Conservation (phyloP, 2,797 vertebrate genomes). For the Adrianichthys oophorus region DNA sequence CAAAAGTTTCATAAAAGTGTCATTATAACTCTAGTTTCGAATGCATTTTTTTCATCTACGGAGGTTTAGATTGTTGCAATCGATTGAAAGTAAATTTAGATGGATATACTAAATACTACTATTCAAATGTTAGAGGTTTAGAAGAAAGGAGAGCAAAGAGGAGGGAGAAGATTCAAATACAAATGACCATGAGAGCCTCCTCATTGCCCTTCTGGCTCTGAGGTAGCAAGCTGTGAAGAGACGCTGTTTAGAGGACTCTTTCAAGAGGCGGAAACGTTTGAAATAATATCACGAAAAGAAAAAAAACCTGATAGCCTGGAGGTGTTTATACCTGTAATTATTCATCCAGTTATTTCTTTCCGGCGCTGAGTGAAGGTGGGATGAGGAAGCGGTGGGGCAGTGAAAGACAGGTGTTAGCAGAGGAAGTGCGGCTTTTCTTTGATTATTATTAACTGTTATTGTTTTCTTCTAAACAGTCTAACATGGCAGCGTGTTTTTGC, state of each 20-base stretch:
- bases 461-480: background rate
- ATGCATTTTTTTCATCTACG: too few species aligned
- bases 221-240: constrained; percentile 62
- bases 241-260: constrained; percentile 50
- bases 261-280: constrained; percentile 63
- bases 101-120: constrained; percentile 29
- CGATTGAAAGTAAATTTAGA: constrained; percentile 36
- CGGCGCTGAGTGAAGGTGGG: constrained; percentile 35
- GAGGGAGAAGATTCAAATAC: constrained; percentile 62
- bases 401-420: constrained; percentile 67
- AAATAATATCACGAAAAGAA: constrained; percentile 58
- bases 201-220: constrained; percentile 57
- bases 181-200: constrained; percentile 63
- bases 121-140: constrained; percentile 16
- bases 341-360: constrained; percentile 71
- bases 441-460: constrained; percentile 42
- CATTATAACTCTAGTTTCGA: too few species aligned
- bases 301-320: constrained; percentile 54
- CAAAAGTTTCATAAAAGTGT: too few species aligned
- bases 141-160: constrained; percentile 34
- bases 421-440: constrained; percentile 50
- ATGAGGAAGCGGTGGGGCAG: constrained; percentile 14
- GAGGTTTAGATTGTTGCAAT: background rate
- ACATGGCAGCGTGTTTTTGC: background rate
- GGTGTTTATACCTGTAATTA: constrained; percentile 79